phyloP scores from a whole-genome alignment of 2,113 vertebrate species.

The Callorhinus ursinus region DNA sequence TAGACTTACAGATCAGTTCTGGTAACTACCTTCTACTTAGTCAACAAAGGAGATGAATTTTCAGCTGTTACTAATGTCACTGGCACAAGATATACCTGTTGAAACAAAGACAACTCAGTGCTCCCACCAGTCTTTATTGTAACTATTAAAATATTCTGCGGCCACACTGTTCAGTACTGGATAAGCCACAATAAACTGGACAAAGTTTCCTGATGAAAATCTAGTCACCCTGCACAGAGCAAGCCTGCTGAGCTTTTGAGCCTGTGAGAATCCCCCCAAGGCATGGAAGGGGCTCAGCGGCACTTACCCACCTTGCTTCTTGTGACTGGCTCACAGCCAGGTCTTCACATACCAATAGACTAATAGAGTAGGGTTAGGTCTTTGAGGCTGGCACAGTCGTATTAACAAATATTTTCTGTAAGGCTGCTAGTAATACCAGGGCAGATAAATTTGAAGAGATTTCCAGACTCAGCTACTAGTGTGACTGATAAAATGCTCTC shows the following conservation, averaged over 20 bases:
- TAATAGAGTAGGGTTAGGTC: neutral
- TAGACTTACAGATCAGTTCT: neutral
- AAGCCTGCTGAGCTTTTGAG: neutral
- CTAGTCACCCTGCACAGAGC: neutral
- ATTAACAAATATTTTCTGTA: neutral
- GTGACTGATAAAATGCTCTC: neutral
- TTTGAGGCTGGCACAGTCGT: neutral
- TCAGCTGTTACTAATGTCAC: neutral
- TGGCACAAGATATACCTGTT: neutral
- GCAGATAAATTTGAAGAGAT: neutral
- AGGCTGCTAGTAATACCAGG: neutral
- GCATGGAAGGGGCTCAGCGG: neutral
- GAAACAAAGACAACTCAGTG: slow-evolving; percentile 10
- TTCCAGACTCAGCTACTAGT: neutral
- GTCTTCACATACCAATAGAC: neutral
- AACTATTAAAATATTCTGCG: neutral
- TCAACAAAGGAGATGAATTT: neutral
- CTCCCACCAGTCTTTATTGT: neutral
- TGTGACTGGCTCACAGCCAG: neutral
- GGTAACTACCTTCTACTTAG: neutral
- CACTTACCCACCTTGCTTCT: neutral
- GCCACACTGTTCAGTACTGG: neutral
- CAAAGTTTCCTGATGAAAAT: neutral
- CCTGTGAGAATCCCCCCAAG: neutral
- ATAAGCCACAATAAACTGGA: neutral